Base-by-base conservation (phyloP, 2,797 vertebrate genomes). In the Poecile montanus region DNA sequence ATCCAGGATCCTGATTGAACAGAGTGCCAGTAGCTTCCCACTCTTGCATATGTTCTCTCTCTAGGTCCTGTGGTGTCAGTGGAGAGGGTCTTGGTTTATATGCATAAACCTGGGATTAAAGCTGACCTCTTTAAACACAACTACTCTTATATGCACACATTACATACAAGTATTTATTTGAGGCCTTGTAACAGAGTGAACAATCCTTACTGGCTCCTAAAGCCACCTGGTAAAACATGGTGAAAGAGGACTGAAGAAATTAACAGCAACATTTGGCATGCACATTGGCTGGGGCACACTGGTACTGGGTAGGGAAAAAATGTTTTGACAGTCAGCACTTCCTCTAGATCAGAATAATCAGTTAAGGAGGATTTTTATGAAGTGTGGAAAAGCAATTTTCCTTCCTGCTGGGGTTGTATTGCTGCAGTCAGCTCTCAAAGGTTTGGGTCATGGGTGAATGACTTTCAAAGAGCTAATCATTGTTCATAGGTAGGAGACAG, bases 301-400 rank as follows among this genome's bases (percentile, higher is more conserved):
- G 51, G 29, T 25, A 22, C 6, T 54, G n/a, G 22, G 11, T 30
- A 40, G 57, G 38, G 42, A 44, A 72, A 72, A 90, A 50, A 30
- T 1, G 2, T 58, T 78, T 74, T 51, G 65, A 58, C 42, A 93
- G 42, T 44, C 29, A 53, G 19, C 71, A 86, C 50, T 48, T 16
- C 36, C 57, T 75, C 77, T 87, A 51, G 42, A 78, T 60, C 63
- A 91, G 63, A 87, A 61, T 91, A 63, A 68, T 82, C 5, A 0
- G 25, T 65, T 74, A 67, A 90, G 77, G 26, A 84, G 30, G 50
- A 78, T 90, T 96, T 95, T 94, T 88, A 58, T 92, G 58, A 94
- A 83, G 85, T 87, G 54, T 90, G 38, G 80, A 95, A 95, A 88
- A 89, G 51, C 62, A 79, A n/a, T 95, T 96, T 94, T 87, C 67